Evolutionary conservation across 2,797 vertebrate species (phyloP).

Genomic region (Nyctalus aviator): DNA sequence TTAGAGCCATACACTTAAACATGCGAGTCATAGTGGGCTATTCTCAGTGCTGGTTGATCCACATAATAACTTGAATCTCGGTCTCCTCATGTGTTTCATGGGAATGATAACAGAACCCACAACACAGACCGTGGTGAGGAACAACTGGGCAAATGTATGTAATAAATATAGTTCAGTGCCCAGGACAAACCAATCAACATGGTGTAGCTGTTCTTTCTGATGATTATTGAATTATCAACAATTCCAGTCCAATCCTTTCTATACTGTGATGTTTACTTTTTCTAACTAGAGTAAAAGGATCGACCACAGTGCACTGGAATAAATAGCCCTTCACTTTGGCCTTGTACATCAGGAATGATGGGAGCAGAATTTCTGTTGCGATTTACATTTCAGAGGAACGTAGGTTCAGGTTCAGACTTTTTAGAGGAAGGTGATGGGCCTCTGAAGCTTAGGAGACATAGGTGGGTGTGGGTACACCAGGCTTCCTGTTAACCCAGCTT

Average conservation of each 20-base stretch:
- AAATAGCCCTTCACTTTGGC: neutral
- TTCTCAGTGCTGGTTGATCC: neutral
- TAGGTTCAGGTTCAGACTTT: constrained; percentile 29
- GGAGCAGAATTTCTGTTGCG: constrained; percentile 32
- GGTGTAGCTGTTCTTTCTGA: neutral
- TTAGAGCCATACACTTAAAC: neutral
- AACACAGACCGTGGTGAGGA: neutral
- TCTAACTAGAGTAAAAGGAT: neutral
- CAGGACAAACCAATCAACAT: neutral
- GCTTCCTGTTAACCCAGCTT: neutral
- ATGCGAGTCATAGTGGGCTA: neutral
- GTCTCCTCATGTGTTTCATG: neutral
- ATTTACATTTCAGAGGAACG: constrained; percentile 44
- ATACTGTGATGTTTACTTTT: neutral
- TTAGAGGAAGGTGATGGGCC: neutral
- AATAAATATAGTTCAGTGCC: neutral
- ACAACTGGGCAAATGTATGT: neutral
- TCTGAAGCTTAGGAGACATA: neutral
- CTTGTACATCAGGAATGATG: neutral
- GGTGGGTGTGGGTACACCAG: neutral
- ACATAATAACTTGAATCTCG: neutral
- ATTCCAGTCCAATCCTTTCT: constrained; percentile 2
- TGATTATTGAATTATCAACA: constrained; percentile 28
- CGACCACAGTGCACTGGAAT: neutral
- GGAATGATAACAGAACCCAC: neutral